Conservation (phyloP, 2,888 invertebrate species). For the Helobdella robusta region DNA sequence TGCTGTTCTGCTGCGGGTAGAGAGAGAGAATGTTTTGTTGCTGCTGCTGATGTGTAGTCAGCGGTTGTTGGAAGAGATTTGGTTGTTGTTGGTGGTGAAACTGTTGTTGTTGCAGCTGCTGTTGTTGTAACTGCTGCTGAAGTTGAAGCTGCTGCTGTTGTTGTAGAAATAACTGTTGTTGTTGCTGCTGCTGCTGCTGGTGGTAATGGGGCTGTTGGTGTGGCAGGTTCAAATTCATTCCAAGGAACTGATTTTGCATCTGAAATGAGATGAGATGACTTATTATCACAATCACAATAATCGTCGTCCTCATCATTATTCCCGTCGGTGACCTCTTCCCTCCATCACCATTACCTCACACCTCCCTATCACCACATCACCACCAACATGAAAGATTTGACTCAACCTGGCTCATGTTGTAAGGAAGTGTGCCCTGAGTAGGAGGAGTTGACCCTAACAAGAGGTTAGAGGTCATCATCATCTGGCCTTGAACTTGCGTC, state of each 20-base stretch:
- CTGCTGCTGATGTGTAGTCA: background rate
- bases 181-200: conserved; percentile 3
- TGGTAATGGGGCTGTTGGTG: conserved; percentile 8
- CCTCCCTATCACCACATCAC: no score
- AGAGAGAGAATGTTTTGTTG: background rate
- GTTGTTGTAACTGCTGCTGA: conserved; percentile 10
- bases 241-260: conserved; percentile 22
- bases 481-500: no score
- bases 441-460: no score
- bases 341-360: no score
- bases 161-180: background rate
- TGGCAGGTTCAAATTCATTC: conserved; percentile 11
- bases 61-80: background rate
- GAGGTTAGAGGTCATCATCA: no score
- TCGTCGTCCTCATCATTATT: no score
- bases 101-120: background rate
- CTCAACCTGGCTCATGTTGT: no score
- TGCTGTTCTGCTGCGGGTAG: conserved; percentile 6
- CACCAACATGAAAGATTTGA: no score
- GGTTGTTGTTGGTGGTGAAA: background rate
- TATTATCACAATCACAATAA: no score
- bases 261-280: background rate
- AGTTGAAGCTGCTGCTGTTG: conserved; percentile 21
- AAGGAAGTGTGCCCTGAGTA: no score
- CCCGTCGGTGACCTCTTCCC: no score